Conservation (phyloP, 2,888 invertebrate species). For the Ptilodon capucinus region DNA sequence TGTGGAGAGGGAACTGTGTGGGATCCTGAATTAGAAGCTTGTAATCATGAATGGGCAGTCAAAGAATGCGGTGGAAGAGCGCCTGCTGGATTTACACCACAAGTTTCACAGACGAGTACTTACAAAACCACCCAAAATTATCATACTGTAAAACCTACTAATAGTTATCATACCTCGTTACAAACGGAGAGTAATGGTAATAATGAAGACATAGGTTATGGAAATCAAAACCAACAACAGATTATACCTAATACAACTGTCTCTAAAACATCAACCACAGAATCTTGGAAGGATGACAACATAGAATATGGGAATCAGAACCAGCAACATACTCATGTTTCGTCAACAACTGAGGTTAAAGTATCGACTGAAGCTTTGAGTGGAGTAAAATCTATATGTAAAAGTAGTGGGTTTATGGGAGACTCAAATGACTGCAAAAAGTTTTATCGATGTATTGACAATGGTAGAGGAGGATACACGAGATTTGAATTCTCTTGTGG, state of each 20-base stretch:
- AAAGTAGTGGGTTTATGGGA: slow-evolving; percentile 86
- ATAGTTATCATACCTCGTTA: slow-evolving; percentile 21
- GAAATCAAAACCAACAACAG: slow-evolving; percentile 24
- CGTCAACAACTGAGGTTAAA: slow-evolving; percentile 9
- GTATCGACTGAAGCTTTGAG: too few species aligned
- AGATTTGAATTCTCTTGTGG: slow-evolving; percentile 83
- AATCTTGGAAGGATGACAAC: slow-evolving; percentile 7
- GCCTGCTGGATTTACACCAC: slow-evolving; percentile 16
- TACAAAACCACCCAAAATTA: slow-evolving; percentile 25
- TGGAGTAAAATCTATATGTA: too few species aligned
- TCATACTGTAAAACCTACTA: slow-evolving; percentile 20
- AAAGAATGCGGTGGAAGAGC: slow-evolving; percentile 44
- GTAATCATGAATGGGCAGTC: slow-evolving; percentile 81
- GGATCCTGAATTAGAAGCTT: slow-evolving; percentile 81
- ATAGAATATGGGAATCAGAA: slow-evolving; percentile 12
- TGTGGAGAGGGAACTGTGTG: slow-evolving; percentile 85
- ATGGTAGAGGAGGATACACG: slow-evolving; percentile 67
- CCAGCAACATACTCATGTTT: slow-evolving; percentile 5
- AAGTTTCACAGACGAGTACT: slow-evolving; percentile 18
- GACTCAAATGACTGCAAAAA: slow-evolving; percentile 82
- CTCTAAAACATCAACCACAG: slow-evolving; percentile 18
- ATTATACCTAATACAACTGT: slow-evolving; percentile 18
- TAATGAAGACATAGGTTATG: slow-evolving; percentile 38
- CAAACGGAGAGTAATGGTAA: slow-evolving; percentile 20
- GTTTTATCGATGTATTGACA: slow-evolving; percentile 86